phyloP scores from a whole-genome alignment of 2,113 vertebrate species.

The Erpornis zantholeuca region DNA sequence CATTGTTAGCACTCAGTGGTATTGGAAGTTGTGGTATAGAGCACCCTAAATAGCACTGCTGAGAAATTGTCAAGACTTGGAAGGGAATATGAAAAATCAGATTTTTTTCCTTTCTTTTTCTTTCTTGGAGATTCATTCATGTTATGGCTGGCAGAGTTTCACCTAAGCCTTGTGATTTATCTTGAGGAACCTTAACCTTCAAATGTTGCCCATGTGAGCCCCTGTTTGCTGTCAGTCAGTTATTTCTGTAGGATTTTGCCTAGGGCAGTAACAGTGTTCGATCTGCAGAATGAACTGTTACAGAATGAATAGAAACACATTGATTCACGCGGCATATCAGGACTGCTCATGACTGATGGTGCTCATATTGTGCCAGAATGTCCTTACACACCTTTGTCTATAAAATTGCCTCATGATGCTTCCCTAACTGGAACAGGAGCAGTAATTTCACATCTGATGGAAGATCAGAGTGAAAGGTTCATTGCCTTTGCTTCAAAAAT shows the following conservation, averaged over 20 bases:
- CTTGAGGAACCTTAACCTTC: background rate
- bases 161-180: background rate
- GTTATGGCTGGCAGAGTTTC: background rate
- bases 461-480: constrained; percentile 4
- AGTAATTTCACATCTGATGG: constrained; percentile 30
- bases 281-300: background rate
- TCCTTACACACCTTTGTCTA: constrained; percentile 2
- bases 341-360: background rate
- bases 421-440: background rate
- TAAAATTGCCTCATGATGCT: constrained; percentile 16
- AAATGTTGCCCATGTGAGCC: background rate
- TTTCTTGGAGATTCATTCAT: background rate
- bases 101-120: background rate
- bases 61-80: background rate
- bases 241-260: background rate
- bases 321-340: background rate
- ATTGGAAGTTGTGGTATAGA: background rate
- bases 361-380: background rate
- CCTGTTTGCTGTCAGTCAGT: background rate
- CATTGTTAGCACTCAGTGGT: background rate
- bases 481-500: constrained; percentile 3
- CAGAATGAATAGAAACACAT: background rate
- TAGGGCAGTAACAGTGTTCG: background rate
- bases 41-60: background rate
- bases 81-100: background rate